A percentile compares a stretch with the other conserved stretches of the same genome.
phyloP scores from a whole-genome alignment of 2,888 invertebrate genomes.

The Phyllotreta striolata region DNA sequence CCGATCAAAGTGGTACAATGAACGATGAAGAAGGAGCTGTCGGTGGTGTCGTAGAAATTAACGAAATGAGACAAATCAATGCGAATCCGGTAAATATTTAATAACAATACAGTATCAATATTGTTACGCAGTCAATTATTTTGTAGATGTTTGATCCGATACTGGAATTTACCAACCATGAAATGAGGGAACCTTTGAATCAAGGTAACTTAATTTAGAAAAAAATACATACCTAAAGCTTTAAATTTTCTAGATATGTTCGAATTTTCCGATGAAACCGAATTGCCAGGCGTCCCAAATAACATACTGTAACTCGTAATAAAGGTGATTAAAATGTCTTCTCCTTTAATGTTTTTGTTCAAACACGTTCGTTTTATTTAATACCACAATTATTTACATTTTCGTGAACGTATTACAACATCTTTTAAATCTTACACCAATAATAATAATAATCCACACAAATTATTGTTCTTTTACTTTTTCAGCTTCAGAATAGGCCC shows the following conservation, averaged over 20 bases:
- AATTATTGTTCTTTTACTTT: conserved; percentile 45
- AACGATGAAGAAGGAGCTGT: conserved; percentile 59
- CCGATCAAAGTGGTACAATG: conserved; percentile 75
- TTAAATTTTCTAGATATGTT: conserved; percentile 1
- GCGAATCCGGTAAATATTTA: conserved; percentile 36
- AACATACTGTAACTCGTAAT: background rate
- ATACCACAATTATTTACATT: background rate
- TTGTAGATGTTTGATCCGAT: no score
- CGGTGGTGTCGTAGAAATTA: conserved; percentile 52
- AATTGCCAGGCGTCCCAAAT: background rate
- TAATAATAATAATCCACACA: conserved; percentile 6
- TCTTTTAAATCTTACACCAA: background rate
- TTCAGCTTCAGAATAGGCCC: conserved; percentile 72
- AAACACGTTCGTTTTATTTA: no score
- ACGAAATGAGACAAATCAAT: conserved; percentile 24
- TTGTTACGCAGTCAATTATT: background rate
- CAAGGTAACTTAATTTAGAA: conserved; percentile 1
- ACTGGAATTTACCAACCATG: background rate
- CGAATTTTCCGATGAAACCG: background rate
- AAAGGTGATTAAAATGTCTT: conserved; percentile 1
- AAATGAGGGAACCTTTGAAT: background rate
- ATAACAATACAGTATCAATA: conserved; percentile 1
- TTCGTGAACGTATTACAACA: conserved; percentile 1
- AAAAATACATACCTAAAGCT: background rate
- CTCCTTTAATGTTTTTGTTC: no score